Conservation (phyloP, 1,140 invertebrate genomes). For the Atta texana region DNA sequence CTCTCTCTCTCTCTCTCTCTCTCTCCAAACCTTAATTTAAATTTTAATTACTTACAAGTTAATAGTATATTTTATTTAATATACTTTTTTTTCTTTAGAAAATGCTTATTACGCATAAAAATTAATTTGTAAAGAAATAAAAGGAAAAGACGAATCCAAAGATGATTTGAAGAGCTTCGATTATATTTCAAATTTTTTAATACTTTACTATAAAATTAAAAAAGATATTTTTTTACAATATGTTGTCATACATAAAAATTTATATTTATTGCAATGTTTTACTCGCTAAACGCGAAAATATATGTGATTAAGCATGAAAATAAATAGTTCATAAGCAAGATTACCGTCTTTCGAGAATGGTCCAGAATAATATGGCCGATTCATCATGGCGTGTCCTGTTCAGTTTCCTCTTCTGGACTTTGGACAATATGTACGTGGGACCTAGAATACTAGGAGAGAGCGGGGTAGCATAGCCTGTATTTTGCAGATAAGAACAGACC, state of each 20-base stretch:
- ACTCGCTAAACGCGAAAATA: conserved; percentile 6
- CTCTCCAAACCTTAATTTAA: not conserved
- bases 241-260: not conserved
- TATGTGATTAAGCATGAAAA: not conserved
- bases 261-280: no score
- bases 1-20: no score
- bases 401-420: conserved; percentile 69
- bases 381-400: conserved; percentile 82
- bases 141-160: not conserved
- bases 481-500: conserved; percentile 84
- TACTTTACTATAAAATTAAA: not conserved
- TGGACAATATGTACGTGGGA: conserved; percentile 54
- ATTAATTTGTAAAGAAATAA: conserved; percentile 1
- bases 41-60: not conserved
- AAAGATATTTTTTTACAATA: not conserved
- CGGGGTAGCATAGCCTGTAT: conserved; percentile 79
- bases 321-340: not conserved
- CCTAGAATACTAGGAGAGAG: conserved; percentile 56
- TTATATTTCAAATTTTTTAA: not conserved
- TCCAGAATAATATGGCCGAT: conserved; percentile 83
- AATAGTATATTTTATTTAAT: not conserved
- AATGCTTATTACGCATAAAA: not conserved
- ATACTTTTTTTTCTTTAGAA: not conserved
- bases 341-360: conserved; percentile 74
- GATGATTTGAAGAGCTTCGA: not conserved